These are phyloP conservation scores for Rhagologus leucostigma DNA, from an alignment of 2,113 vertebrate genomes.

Conservation along the genomic window DNA sequence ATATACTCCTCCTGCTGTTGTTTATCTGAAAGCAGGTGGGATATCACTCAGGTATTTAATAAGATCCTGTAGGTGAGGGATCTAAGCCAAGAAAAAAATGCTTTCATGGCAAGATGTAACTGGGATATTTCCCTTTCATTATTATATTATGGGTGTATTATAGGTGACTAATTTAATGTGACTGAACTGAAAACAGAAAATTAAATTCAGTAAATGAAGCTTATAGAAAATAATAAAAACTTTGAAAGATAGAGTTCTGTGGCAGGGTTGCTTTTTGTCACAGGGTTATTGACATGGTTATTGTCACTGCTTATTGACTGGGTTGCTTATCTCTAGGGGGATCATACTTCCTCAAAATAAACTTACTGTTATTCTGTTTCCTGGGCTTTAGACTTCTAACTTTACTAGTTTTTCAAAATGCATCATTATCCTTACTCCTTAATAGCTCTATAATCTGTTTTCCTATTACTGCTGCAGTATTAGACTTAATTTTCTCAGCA, in stretches of 20 bases:
- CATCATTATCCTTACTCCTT: neutral
- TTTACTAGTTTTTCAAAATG: neutral
- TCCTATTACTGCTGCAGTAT: neutral
- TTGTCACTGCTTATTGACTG: no score
- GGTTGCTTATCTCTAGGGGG: neutral
- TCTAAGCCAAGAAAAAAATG: neutral
- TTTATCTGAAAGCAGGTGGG: constrained; percentile 30
- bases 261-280: neutral
- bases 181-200: neutral
- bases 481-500: neutral
- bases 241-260: neutral
- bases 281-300: no score
- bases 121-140: neutral
- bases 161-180: neutral
- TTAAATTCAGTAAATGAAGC: neutral
- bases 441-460: neutral
- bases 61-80: neutral
- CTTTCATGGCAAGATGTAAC: neutral
- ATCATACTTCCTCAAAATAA: neutral
- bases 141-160: neutral
- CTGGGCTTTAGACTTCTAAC: neutral
- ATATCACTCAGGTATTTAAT: neutral
- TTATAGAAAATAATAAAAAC: neutral
- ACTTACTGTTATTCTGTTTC: neutral
- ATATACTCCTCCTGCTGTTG: neutral